phyloP scores from a whole-genome alignment of 2,113 vertebrate genomes.

The Gorsachius goisagi region DNA sequence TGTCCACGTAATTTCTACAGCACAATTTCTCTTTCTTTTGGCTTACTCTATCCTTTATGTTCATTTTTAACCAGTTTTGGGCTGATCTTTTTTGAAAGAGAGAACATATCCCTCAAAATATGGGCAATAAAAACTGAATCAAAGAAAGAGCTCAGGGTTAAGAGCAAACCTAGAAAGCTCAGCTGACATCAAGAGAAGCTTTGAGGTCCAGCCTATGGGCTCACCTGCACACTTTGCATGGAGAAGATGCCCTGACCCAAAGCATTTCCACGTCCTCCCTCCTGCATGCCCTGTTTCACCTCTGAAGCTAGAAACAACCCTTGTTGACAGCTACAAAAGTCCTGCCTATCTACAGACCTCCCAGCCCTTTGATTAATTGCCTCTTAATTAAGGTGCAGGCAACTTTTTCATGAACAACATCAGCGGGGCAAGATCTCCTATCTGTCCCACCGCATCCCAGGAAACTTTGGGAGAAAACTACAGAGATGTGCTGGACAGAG shows the following conservation, averaged over 20 bases:
- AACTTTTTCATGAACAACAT: background rate
- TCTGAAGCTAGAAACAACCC: background rate
- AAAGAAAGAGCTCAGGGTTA: fast-evolving
- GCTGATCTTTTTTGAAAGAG: background rate
- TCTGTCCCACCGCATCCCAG: background rate
- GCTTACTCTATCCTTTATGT: background rate
- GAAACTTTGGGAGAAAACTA: background rate
- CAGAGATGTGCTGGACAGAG: background rate
- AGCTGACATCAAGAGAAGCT: background rate
- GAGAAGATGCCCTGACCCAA: background rate
- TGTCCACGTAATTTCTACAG: background rate
- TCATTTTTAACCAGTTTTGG: background rate
- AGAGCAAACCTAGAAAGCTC: background rate
- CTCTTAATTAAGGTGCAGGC: background rate
- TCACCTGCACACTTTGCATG: background rate
- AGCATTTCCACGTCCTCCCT: background rate
- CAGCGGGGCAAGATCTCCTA: background rate
- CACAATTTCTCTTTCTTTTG: background rate
- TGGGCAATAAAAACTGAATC: fast-evolving
- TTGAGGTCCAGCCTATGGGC: background rate
- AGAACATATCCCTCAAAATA: background rate
- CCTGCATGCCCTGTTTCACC: background rate
- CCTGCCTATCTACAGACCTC: background rate
- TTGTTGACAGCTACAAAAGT: background rate
- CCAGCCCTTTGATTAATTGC: background rate